Conservation (phyloP, 2,113 vertebrate genomes). For the Cariama cristata region DNA sequence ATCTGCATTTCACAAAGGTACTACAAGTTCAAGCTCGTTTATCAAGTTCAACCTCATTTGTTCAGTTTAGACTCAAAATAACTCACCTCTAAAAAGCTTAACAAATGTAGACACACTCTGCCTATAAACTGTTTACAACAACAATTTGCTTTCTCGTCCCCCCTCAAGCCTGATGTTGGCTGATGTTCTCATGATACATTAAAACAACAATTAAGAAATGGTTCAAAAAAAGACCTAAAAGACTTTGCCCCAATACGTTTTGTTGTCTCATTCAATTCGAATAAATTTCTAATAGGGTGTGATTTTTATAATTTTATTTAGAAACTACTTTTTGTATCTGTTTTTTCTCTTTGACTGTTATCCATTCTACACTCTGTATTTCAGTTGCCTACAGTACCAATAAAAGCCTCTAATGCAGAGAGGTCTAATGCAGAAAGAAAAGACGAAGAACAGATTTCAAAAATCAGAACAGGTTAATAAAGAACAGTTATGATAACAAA, state of each 20-base stretch:
- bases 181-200: neutral
- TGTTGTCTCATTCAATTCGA: neutral
- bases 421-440: neutral
- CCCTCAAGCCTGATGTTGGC: neutral
- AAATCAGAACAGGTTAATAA: neutral
- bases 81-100: constrained; percentile 16
- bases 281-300: neutral
- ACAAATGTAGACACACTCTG: constrained; percentile 10
- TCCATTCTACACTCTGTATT: neutral
- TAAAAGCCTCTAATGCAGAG: neutral
- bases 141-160: neutral
- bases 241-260: neutral
- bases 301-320: neutral
- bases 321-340: neutral
- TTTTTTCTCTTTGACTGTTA: neutral
- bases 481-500: neutral
- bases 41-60: constrained; percentile 52
- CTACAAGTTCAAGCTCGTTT: constrained; percentile 56
- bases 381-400: neutral
- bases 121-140: neutral
- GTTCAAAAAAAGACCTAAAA: neutral
- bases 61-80: constrained; percentile 45
- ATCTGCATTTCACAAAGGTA: constrained; percentile 32
- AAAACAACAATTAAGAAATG: neutral
- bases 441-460: neutral